phyloP scores from a whole-genome alignment of 2,888 invertebrate genomes.

The Drosophila engyochracea region DNA sequence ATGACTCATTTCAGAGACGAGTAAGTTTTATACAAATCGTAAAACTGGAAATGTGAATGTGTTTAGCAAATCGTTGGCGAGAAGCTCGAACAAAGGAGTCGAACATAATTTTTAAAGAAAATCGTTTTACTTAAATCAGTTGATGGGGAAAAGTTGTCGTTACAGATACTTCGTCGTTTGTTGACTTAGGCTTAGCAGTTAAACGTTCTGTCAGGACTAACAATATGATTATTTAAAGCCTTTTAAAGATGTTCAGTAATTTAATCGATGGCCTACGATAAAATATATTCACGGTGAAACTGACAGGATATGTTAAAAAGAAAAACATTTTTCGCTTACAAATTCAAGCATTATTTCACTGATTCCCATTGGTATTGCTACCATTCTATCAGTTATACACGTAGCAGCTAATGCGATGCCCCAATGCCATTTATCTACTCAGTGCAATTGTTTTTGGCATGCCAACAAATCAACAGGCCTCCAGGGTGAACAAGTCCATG shows the following conservation, averaged over 20 bases:
- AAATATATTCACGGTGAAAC: not conserved
- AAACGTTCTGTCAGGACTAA: too few species aligned
- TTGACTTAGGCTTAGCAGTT: not conserved
- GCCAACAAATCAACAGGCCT: constrained; percentile 70
- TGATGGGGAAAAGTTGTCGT: not conserved
- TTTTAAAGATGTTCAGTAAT: not conserved
- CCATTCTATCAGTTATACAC: constrained; percentile 23
- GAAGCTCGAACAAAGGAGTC: not conserved
- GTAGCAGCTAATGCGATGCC: constrained; percentile 39
- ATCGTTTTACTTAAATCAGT: not conserved
- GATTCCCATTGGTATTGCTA: constrained; percentile 4
- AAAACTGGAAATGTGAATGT: constrained; percentile 25
- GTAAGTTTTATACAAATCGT: constrained; percentile 35
- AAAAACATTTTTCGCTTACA: constrained; percentile 15
- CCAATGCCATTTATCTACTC: constrained; percentile 66
- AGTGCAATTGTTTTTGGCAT: constrained; percentile 67
- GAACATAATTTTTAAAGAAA: not conserved
- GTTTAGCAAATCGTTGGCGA: constrained; percentile 40
- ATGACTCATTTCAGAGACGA: constrained; percentile 41
- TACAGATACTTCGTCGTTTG: not conserved
- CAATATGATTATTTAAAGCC: not conserved
- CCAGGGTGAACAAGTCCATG: constrained; percentile 58
- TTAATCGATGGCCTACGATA: not conserved
- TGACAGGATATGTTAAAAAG: not conserved
- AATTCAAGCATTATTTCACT: constrained; percentile 39